Evolutionary conservation across 1,140 invertebrate genomes (phyloP), one percentile per base, ranked within the genome.

Genomic region (Tetragnatha versicolor): DNA sequence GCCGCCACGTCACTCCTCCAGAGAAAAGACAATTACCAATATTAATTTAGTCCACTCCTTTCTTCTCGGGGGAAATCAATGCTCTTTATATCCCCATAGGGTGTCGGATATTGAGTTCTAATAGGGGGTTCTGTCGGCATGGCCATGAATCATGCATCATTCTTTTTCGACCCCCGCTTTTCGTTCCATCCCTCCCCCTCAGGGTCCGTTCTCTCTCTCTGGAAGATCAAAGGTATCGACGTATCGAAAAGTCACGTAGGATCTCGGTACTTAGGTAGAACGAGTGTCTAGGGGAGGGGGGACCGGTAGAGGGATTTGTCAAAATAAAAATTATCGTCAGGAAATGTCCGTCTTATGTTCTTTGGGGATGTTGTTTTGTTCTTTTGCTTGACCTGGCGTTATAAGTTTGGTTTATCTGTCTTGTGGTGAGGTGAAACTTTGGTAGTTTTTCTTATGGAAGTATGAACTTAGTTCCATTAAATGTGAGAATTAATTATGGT

Each of bases 91-190:
- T 49, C 58, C 55, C 45, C 55, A 49, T 33, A 42, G 70, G 70
- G 53, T 75, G 70, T 63, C 70, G 70, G 45, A 75, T 75, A 75
- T 75, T 61, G 70, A 58, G 70, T 75, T 75, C 58, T 75, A 75
- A 75, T 75, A 63, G 70, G 70, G 27, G 29, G 70, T 49, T 49
- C 70, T 75, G 70, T 75, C 70, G 53, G 27, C 39, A 55, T 12
- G 45, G 29, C 70, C 70, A 75, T 75, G 70, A 75, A 61, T 75
- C 70, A 75, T 75, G 70, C 55, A 55, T 35, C 45, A 42, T 65
- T 20, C 61, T 65, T 42, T 39, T 10, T 42, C 61, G 20, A 20
- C 42, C 6, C 39, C 10, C n/a, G 25, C 25, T 25, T 0, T 37
- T 27, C 66, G 37, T 31, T 37, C 47, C 20, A 5, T 33, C 20